Conservation (phyloP, 2,797 vertebrate species). For the Microctenopoma steveboyesi region DNA sequence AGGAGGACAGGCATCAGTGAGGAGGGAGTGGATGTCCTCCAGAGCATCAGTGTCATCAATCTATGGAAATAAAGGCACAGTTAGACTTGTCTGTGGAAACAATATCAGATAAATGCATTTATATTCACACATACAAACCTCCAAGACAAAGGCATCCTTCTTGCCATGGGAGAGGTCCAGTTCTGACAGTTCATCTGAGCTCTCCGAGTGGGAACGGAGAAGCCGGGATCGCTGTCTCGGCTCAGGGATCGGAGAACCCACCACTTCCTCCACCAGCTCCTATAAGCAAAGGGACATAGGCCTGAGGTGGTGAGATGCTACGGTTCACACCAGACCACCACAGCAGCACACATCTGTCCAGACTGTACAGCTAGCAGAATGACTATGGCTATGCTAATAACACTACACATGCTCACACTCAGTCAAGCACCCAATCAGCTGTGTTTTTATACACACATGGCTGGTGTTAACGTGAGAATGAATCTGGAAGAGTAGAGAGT, state of each 20-base stretch:
- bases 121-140: conserved; percentile 74
- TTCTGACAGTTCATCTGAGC: conserved; percentile 95
- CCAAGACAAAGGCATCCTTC: conserved; percentile 98
- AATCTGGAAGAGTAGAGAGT: conserved; percentile 46
- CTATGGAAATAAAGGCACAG: conserved; percentile 72
- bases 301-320: conserved; percentile 11
- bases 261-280: conserved; percentile 92
- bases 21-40: conserved; percentile 95
- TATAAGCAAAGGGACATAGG: conserved; percentile 59
- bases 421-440: conserved; percentile 26
- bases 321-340: conserved; percentile 14
- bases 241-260: conserved; percentile 97
- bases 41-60: conserved; percentile 98
- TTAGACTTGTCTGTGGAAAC: not conserved
- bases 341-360: conserved; percentile 30
- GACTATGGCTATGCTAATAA: conserved; percentile 60
- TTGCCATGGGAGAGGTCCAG: conserved; percentile 97
- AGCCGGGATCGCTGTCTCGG: conserved; percentile 92
- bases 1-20: conserved; percentile 91
- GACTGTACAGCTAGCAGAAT: conserved; percentile 33
- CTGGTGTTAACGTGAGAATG: conserved; percentile 65
- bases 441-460: conserved; percentile 33
- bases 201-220: conserved; percentile 96
- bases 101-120: not conserved
- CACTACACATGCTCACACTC: conserved; percentile 62